A percentile compares a stretch with the other conserved stretches of the same genome.
Evolutionary conservation across 2,888 invertebrate species (phyloP).

Genomic region (Coelopa pilipes): DNA sequence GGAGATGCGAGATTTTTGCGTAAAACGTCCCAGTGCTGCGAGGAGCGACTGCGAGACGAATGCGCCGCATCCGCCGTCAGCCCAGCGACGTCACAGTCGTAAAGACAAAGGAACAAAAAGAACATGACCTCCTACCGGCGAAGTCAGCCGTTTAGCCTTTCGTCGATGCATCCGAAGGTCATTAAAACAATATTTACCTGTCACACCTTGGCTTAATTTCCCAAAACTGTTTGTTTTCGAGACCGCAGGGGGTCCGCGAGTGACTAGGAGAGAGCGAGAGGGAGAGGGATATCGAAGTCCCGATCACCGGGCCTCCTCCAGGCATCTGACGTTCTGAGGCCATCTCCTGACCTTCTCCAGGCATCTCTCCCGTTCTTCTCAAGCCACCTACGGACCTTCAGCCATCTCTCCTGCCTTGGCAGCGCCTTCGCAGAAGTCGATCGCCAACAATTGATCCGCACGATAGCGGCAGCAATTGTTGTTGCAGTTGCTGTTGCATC

Average conservation of each 20-base stretch:
- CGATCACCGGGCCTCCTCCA: neutral
- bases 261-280: too few species aligned
- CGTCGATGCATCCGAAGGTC: neutral
- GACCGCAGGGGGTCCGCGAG: constrained; percentile 1
- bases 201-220: constrained; percentile 23
- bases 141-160: neutral
- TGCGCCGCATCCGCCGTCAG: neutral
- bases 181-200: constrained; percentile 20
- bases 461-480: neutral
- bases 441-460: constrained; percentile 8
- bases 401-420: constrained; percentile 4
- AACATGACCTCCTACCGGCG: neutral
- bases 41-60: neutral
- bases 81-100: neutral
- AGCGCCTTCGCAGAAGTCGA: constrained; percentile 14
- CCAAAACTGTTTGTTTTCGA: constrained; percentile 2
- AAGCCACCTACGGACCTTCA: neutral
- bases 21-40: too few species aligned
- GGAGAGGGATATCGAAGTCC: too few species aligned
- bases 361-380: neutral
- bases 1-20: too few species aligned
- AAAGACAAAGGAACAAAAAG: neutral
- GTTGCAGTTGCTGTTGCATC: neutral
- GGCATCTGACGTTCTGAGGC: neutral
- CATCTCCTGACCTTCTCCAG: neutral